Evolutionary conservation across 2,113 vertebrate genomes (phyloP).

Genomic region (Todiramphus chloris): DNA sequence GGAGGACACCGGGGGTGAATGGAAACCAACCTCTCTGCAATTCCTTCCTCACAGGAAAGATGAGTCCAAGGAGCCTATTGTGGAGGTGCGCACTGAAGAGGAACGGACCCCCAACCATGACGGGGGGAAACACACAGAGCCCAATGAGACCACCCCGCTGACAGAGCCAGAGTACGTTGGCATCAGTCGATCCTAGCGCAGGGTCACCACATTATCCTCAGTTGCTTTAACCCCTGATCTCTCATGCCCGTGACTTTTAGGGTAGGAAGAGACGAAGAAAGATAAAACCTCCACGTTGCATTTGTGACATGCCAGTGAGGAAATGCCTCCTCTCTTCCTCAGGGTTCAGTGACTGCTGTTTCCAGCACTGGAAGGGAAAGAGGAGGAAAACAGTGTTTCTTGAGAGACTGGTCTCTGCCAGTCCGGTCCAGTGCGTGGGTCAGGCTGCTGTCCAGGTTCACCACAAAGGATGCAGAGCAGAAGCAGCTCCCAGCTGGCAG

Average conservation of each 20-base stretch:
- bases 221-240: not conserved
- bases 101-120: slow-evolving; percentile 95
- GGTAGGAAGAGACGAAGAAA: not conserved
- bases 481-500: not conserved
- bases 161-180: slow-evolving; percentile 95
- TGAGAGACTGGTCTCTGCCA: not conserved
- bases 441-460: not conserved
- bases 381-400: not conserved
- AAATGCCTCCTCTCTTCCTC: not conserved
- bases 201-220: not conserved
- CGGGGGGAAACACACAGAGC: slow-evolving; percentile 90
- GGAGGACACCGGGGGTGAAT: not conserved
- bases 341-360: not conserved
- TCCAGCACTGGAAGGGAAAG: not conserved
- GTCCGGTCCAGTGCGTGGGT: not conserved
- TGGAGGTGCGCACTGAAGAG: slow-evolving; percentile 93
- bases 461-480: not conserved
- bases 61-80: slow-evolving; percentile 97
- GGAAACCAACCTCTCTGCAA: not conserved
- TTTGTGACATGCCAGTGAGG: not conserved
- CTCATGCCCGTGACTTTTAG: not conserved
- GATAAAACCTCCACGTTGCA: not conserved
- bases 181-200: not conserved
- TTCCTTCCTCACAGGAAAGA: slow-evolving; percentile 84
- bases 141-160: slow-evolving; percentile 95